Percentiles rank a stretch among this genome's conserved stretches.
These are phyloP conservation scores for Phymastichus coffea DNA, from an alignment of 1,140 invertebrate species.

Conservation along the genomic window DNA sequence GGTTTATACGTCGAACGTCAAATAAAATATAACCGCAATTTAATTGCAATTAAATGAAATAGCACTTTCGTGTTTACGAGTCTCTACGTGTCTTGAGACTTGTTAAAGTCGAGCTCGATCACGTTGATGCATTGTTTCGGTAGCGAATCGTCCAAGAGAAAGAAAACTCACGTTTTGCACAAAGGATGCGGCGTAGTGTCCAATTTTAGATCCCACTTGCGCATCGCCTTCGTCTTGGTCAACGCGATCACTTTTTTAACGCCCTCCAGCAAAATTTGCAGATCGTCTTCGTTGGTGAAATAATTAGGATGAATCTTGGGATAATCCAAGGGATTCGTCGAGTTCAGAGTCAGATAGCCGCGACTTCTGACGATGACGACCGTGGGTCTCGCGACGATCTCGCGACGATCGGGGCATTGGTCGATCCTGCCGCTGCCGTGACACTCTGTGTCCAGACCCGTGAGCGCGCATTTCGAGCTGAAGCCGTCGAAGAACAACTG, in stretches of 20 bases:
- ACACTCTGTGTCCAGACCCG: slow-evolving; percentile 47
- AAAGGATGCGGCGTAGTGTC: slow-evolving; percentile 43
- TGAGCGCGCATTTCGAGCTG: slow-evolving; percentile 44
- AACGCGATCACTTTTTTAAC: slow-evolving; percentile 50
- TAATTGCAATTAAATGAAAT: too few relatives aligned
- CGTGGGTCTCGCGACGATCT: slow-evolving; percentile 48
- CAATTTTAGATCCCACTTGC: slow-evolving; percentile 53
- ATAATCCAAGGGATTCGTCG: slow-evolving; percentile 60
- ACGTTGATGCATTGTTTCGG: background rate
- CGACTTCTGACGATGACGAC: slow-evolving; percentile 38
- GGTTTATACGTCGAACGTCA: too few relatives aligned
- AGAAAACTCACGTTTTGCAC: slow-evolving; percentile 43
- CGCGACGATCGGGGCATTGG: slow-evolving; percentile 39
- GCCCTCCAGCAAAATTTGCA: slow-evolving; percentile 55
- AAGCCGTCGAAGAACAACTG: slow-evolving; percentile 55
- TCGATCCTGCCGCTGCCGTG: slow-evolving; percentile 35
- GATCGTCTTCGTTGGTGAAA: slow-evolving; percentile 57
- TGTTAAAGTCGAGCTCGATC: too few relatives aligned
- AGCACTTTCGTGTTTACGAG: too few relatives aligned
- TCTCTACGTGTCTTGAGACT: too few relatives aligned
- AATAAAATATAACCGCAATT: too few relatives aligned
- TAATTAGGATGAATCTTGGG: slow-evolving; percentile 72
- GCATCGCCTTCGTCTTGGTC: slow-evolving; percentile 48
- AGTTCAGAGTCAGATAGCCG: slow-evolving; percentile 52
- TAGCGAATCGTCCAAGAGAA: background rate